phyloP scores from a whole-genome alignment of 1,140 invertebrate species.

The Calephelis virginiensis region DNA sequence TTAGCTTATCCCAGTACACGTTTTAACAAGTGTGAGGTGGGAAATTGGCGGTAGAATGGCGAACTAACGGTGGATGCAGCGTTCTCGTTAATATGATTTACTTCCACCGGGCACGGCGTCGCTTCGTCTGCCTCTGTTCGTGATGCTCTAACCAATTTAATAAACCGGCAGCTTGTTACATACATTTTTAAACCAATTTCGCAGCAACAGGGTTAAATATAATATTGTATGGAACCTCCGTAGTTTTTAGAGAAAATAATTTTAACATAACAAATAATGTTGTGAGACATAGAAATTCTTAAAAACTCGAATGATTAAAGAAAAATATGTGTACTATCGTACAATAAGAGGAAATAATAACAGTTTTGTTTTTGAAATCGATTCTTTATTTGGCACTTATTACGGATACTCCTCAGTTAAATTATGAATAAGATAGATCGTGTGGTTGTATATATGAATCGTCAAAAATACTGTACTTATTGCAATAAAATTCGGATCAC shows the following conservation, averaged over 20 bases:
- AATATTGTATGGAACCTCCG: background rate
- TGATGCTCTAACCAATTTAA: slow-evolving; percentile 61
- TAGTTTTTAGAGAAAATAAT: background rate
- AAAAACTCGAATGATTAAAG: no score
- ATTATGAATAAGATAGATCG: no score
- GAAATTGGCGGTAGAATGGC: slow-evolving; percentile 48
- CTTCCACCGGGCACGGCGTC: slow-evolving; percentile 37
- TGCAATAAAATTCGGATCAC: no score
- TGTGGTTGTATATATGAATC: no score
- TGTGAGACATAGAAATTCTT: no score
- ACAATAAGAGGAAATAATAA: no score
- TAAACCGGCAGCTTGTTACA: slow-evolving; percentile 47
- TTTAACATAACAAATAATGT: no score
- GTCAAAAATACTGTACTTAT: no score
- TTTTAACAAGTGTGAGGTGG: slow-evolving; percentile 39
- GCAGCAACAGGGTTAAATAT: background rate
- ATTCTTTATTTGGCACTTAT: no score
- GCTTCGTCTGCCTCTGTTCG: slow-evolving; percentile 36
- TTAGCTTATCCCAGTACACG: slow-evolving; percentile 36
- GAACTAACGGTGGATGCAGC: slow-evolving; percentile 37
- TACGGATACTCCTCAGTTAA: no score
- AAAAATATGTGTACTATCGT: no score
- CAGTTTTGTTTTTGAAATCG: no score
- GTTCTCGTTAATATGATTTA: slow-evolving; percentile 71
- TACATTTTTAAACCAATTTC: slow-evolving; percentile 29